Evolutionary conservation across 2,797 vertebrate genomes (phyloP), one percentile per base, ranked within the genome.

Genomic region (Epinephelus awoara): DNA sequence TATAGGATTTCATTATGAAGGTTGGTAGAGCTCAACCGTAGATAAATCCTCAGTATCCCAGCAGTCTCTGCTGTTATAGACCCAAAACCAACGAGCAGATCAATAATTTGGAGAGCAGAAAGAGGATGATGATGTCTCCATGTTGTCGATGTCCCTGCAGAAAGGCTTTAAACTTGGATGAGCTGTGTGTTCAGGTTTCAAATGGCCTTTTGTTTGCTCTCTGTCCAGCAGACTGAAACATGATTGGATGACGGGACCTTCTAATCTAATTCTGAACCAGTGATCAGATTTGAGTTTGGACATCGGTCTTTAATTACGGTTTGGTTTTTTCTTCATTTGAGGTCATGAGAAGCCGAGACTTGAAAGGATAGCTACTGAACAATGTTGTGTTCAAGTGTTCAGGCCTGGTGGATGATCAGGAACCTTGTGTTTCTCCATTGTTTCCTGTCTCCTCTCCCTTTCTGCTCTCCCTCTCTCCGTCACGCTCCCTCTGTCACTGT

Each of bases 401-500:
- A 27, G 25, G 18, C 8, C 59, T 44, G 40, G 34, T 34, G 34
- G 34, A 8, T 34, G 34, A 34, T 34, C 34, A 34, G 34, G 34
- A 8, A 8, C 34, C 34, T 34, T 34, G 3, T 34, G 27, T 9
- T n/a, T 11, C 21, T 27, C n/a, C 34, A 34, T 46, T 6, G 17
- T 49, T 18, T 44, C 38, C 42, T 14, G 6, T n/a, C 6, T 58
- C 5, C 8, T 29, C 23, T n/a, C 34, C 18, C 23, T 46, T 12
- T 27, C 8, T 55, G 21, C 5, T n/a, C 18, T 34, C 63, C n/a
- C 10, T 50, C 52, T 58, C 52, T 49, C 49, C 1, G 47, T 68
- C 51, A 25, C 2, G 2, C 66, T 64, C 59, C 3, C 34, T 67
- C 68, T 12, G 25, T 77, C 69, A 8, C 51, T 62, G 17, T 73